phyloP scores from a whole-genome alignment of 2,888 invertebrate species.

The Siphlonurus alternatus region DNA sequence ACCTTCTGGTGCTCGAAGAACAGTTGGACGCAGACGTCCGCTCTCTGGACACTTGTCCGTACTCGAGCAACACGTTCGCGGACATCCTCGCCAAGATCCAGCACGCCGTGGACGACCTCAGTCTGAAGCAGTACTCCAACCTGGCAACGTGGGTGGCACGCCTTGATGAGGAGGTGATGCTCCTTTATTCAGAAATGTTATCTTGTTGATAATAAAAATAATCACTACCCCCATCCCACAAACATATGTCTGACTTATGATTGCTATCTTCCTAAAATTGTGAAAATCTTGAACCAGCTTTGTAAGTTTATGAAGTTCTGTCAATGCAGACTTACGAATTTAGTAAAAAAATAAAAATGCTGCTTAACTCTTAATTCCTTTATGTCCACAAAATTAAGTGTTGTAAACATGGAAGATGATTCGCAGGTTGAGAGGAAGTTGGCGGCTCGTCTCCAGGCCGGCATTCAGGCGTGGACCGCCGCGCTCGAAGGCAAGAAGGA shows the following conservation, averaged over 20 bases:
- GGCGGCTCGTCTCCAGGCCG: slow-evolving; percentile 83
- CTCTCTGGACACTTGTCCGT: slow-evolving; percentile 90
- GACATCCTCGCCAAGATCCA: slow-evolving; percentile 91
- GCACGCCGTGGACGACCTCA: slow-evolving; percentile 93
- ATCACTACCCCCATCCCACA: too few relatives aligned
- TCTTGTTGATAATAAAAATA: too few relatives aligned
- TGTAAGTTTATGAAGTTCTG: too few relatives aligned
- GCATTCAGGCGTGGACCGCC: slow-evolving; percentile 92
- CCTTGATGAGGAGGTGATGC: slow-evolving; percentile 74
- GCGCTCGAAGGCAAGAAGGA: slow-evolving; percentile 74
- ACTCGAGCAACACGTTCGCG: slow-evolving; percentile 81
- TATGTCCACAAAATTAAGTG: too few relatives aligned
- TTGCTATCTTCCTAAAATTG: too few relatives aligned
- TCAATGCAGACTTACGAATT: too few relatives aligned
- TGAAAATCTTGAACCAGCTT: too few relatives aligned
- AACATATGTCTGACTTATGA: too few relatives aligned
- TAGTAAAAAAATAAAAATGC: too few relatives aligned
- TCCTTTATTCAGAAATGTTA: background rate
- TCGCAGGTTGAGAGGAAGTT: slow-evolving; percentile 78
- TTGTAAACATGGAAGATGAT: too few relatives aligned
- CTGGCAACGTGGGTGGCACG: slow-evolving; percentile 91
- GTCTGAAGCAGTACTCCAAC: slow-evolving; percentile 93
- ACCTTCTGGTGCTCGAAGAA: slow-evolving; percentile 86
- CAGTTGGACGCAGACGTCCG: slow-evolving; percentile 92
- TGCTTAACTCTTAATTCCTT: too few relatives aligned